A percentile compares a stretch with the other conserved stretches of the same genome.
Evolutionary conservation across 1,140 invertebrate genomes (phyloP).

Genomic region (Orchestia grillus): DNA sequence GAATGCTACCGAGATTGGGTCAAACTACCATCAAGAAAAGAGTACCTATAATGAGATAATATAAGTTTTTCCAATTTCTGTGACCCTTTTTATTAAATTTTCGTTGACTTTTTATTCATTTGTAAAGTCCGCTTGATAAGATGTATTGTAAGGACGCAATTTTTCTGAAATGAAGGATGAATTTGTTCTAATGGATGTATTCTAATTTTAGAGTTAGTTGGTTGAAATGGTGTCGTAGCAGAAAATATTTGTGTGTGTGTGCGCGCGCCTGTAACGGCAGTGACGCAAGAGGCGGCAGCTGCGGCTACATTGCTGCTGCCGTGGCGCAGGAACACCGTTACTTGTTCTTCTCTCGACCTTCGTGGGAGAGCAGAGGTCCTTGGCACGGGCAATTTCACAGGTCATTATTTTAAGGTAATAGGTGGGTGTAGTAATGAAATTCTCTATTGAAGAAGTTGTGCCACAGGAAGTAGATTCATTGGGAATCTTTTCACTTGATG

Average conservation of each 20-base stretch:
- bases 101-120: background rate
- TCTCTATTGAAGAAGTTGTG: background rate
- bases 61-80: no score
- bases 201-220: background rate
- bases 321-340: background rate
- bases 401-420: background rate
- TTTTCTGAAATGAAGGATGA: background rate
- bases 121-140: background rate
- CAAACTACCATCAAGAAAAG: no score
- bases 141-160: background rate
- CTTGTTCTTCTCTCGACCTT: background rate
- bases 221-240: background rate
- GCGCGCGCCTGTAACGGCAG: background rate
- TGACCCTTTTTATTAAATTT: no score
- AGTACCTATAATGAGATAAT: no score
- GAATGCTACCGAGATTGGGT: no score
- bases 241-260: no score
- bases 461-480: background rate
- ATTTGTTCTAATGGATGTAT: background rate
- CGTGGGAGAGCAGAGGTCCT: background rate
- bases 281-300: background rate
- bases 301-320: background rate
- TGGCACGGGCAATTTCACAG: background rate
- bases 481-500: background rate
- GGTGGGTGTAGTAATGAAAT: background rate